Base-by-base conservation (phyloP, 2,888 invertebrate species). In the Oscheius onirici region DNA sequence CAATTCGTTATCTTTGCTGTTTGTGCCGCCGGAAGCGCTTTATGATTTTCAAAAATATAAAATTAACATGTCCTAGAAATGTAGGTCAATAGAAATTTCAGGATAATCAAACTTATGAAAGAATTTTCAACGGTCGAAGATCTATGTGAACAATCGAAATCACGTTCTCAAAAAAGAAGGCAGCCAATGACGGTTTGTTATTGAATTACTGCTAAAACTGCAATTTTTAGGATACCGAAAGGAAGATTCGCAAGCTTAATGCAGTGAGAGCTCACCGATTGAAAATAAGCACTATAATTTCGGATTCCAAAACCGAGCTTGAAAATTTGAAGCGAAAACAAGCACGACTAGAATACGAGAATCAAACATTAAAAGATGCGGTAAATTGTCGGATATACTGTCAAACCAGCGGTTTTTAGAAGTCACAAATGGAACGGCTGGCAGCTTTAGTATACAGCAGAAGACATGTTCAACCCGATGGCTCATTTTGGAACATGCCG, bases 241-340 rank as follows among this genome's bases (percentile, higher is more conserved):
- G 58, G 10, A 58, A 40, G 41, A 8, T 20, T n/a, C 10, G 41
- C 11, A 58, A 58, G 20, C 41, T 58, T n/a, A 43, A 58, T n/a
- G 58, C 58, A 8, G 58, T 58, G 15, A 40, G 41, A 41, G 43
- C n/a, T 17, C 58, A 58, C 13, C 34, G 58, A 3, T n/a, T 11
- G 22, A 58, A 20, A 24, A 58, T 58, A 3, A 34, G 34, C 34
- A 34, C 34, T 34, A 58, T 17, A 3, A 58, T 58, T 17, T n/a
- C 8, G 6, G n/a, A 34, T 0, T 17, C 41, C 13, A 13, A 58
- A 41, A 13, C 2, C 11, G 40, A 46, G 13, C 20, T 46, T 3
- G 46, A 10, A 5, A 17, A 15, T 20, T 58, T 58, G 58, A 34
- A 34, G 8, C 34, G 34, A 3, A 8, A 34, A 3, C 34, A 34